Evolutionary conservation across 2,113 vertebrate genomes (phyloP), one percentile per base, ranked within the genome.

Genomic region (Butorides virescens): DNA sequence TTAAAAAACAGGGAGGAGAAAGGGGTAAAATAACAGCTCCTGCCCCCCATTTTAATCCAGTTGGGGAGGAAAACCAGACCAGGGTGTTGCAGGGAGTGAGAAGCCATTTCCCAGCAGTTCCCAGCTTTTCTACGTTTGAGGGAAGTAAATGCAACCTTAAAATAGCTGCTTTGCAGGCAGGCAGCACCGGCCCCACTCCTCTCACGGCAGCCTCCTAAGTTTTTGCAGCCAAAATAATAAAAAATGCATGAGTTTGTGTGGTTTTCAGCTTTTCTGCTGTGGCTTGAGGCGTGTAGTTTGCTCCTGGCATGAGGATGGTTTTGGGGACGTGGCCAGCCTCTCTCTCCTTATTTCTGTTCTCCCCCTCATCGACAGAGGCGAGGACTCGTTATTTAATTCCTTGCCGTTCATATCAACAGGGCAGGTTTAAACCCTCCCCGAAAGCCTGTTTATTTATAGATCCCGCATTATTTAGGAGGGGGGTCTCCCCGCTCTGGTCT

Each of bases 71-170:
- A 91, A 86, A 59, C 11, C 56, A 2, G 2, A 89, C 62, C 3
- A 1, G 29, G 26, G 36, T 59, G 59, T 70, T 70, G 53, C 68
- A 89, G 68, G 53, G 87, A 95, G 46, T 1, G 3, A 65, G 96
- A 86, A 92, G 81, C 93, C 94, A 92, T 94, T 97, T 97, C 88
- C 61, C 53, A 79, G 82, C 94, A 90, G 94, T 85, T 95, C 82
- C 17, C 74, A 88, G 90, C 39, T 85, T 96, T 91, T 87, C 82
- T 82, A 34, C 0, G 50, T 75, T 88, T 49, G 56, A 96, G 67
- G 4, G 7, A 92, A 93, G 81, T 77, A 86, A 88, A 71, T 68
- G 67, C 86, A 96, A 13, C 44, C 94, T 92, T 92, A 93, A 95
- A 95, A 96, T 95, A 96, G 95, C 96, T 65, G 37, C 67, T 83